These are phyloP conservation scores for Cygnus atratus DNA, from an alignment of 2,113 vertebrate species.

Conservation along the genomic window DNA sequence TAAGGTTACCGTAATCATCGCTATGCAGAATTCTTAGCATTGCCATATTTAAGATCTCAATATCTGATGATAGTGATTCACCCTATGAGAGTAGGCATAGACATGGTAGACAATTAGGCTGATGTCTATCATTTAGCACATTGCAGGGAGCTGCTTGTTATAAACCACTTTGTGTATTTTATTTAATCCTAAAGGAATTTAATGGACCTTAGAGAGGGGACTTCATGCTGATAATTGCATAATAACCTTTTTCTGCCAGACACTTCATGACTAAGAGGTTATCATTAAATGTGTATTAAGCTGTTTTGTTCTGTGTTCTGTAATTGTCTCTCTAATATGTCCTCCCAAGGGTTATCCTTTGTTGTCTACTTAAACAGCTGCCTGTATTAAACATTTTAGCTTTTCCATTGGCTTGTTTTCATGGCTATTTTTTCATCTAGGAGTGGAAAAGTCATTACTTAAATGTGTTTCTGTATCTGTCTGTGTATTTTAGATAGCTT, in stretches of 20 bases:
- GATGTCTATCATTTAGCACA: conserved; percentile 3
- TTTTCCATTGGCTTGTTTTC: not conserved
- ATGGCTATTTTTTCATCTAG: not conserved
- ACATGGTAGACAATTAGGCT: not conserved
- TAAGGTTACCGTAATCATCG: not conserved
- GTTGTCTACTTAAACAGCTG: not conserved
- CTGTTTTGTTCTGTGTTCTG: not conserved
- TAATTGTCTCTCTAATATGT: not conserved
- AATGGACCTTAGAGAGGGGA: conserved; percentile 46
- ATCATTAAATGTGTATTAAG: conserved; percentile 47
- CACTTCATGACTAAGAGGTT: conserved; percentile 20
- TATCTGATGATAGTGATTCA: not conserved
- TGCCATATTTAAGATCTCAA: not conserved
- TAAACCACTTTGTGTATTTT: conserved; percentile 49
- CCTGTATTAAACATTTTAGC: not conserved
- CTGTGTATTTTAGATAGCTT: conserved; percentile 7
- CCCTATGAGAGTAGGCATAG: not conserved
- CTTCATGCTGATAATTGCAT: conserved; percentile 54
- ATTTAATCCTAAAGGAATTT: conserved; percentile 64
- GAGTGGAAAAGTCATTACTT: not conserved
- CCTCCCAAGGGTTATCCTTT: conserved; percentile 1
- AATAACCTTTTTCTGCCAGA: conserved; percentile 18
- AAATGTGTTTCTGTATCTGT: not conserved
- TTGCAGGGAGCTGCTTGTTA: conserved; percentile 28
- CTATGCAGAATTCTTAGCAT: not conserved